Conservation (phyloP, 2,888 invertebrate genomes). For the Diploptera punctata region DNA sequence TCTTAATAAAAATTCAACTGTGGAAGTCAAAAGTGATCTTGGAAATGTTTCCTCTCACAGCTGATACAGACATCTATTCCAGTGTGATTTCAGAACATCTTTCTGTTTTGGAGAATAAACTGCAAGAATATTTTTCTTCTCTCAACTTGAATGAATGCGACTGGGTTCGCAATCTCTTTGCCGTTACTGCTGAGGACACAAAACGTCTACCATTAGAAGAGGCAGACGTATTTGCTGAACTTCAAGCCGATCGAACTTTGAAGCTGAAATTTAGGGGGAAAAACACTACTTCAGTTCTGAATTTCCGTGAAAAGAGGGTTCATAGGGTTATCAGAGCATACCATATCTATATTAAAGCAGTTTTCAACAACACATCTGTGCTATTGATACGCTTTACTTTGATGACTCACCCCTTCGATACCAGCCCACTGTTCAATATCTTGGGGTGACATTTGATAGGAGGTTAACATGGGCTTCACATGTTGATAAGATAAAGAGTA, state of each 20-base stretch:
- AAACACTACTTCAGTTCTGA: neutral
- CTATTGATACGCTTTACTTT: too few species aligned
- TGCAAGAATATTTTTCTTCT: neutral
- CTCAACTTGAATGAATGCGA: neutral
- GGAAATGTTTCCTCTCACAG: conserved; percentile 1
- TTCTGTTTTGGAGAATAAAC: neutral
- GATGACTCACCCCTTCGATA: too few species aligned
- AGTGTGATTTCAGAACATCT: neutral
- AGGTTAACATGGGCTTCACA: too few species aligned
- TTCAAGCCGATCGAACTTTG: neutral
- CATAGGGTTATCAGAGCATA: neutral
- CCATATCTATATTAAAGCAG: too few species aligned
- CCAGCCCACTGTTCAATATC: too few species aligned
- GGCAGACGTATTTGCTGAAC: neutral
- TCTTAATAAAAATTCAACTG: neutral
- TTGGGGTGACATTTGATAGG: too few species aligned
- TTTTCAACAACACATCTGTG: neutral
- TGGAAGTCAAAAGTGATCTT: neutral
- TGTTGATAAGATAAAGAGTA: too few species aligned
- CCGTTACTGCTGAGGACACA: conserved; percentile 5
- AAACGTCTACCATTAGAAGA: conserved; percentile 3
- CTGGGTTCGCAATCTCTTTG: neutral
- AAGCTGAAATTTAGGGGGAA: neutral
- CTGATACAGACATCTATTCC: neutral
- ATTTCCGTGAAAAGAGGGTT: conserved; percentile 1